phyloP scores from a whole-genome alignment of 2,113 vertebrate genomes.

The Hyperoodon ampullatus region DNA sequence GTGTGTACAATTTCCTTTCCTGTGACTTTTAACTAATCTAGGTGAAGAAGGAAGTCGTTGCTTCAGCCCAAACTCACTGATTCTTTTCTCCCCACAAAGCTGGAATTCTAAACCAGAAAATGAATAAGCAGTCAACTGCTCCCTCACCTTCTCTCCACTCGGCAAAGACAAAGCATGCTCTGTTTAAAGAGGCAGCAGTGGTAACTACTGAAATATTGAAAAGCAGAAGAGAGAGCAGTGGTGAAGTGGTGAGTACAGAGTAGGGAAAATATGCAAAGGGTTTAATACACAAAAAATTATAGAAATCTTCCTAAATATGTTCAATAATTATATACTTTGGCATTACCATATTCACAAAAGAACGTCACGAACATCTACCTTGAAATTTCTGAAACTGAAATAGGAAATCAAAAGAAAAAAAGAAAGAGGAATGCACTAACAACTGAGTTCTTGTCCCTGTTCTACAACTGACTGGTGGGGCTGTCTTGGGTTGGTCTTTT shows the following conservation, averaged over 20 bases:
- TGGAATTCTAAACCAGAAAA: constrained; percentile 1
- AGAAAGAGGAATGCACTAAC: background rate
- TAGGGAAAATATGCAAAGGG: background rate
- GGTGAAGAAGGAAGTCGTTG: background rate
- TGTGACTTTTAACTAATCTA: background rate
- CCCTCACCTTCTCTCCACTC: background rate
- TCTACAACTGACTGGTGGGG: background rate
- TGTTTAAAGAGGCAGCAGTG: background rate
- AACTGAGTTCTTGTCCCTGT: background rate
- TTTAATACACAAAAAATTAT: background rate
- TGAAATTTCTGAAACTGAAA: constrained; percentile 41
- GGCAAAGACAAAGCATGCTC: background rate
- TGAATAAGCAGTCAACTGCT: background rate
- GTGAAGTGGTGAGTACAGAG: background rate
- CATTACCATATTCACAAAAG: background rate
- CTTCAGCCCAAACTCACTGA: background rate
- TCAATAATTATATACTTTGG: background rate
- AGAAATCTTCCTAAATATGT: background rate
- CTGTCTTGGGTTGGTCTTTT: background rate
- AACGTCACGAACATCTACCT: background rate
- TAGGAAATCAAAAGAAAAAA: background rate
- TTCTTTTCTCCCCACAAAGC: background rate
- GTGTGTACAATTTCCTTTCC: background rate
- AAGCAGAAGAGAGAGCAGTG: background rate
- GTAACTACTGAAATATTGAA: background rate